Evolutionary conservation across 30 jellyfish, hydroid and myxozoan species (phyloP).

Genomic region (Hydractinia echinata): DNA sequence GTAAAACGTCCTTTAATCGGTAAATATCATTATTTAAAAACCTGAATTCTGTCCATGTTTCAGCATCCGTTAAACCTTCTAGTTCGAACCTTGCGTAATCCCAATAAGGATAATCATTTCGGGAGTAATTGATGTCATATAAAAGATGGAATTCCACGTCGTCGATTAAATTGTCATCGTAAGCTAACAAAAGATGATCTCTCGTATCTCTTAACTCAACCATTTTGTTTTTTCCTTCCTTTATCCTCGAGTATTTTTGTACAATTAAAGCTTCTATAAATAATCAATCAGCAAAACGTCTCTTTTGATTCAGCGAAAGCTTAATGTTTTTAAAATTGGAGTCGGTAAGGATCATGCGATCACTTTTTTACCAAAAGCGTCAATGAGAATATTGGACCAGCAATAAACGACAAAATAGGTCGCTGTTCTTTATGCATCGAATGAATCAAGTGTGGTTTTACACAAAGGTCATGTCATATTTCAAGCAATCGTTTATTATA

Average conservation of each 20-base stretch:
- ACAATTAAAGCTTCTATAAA: background rate
- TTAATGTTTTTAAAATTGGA: background rate
- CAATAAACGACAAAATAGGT: too few relatives aligned
- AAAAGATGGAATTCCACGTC: slow-evolving; percentile 10
- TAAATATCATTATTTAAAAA: background rate
- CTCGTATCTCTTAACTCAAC: background rate
- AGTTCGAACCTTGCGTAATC: background rate
- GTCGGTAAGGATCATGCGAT: background rate
- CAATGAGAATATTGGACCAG: too few relatives aligned
- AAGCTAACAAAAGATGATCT: slow-evolving; percentile 22
- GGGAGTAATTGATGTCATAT: slow-evolving; percentile 2
- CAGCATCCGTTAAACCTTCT: background rate
- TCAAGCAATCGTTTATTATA: too few relatives aligned
- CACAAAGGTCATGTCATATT: too few relatives aligned
- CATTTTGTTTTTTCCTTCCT: slow-evolving; percentile 2
- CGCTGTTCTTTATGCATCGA: too few relatives aligned
- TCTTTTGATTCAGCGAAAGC: background rate
- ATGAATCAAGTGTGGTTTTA: too few relatives aligned
- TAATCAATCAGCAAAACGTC: background rate
- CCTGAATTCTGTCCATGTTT: slow-evolving; percentile 1
- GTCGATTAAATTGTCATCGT: slow-evolving; percentile 8
- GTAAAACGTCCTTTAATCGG: slow-evolving; percentile 10
- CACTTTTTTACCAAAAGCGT: background rate
- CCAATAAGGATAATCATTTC: background rate
- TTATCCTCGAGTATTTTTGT: background rate